Conservation (phyloP, 2,797 vertebrate species). For the Apodemus agrarius region DNA sequence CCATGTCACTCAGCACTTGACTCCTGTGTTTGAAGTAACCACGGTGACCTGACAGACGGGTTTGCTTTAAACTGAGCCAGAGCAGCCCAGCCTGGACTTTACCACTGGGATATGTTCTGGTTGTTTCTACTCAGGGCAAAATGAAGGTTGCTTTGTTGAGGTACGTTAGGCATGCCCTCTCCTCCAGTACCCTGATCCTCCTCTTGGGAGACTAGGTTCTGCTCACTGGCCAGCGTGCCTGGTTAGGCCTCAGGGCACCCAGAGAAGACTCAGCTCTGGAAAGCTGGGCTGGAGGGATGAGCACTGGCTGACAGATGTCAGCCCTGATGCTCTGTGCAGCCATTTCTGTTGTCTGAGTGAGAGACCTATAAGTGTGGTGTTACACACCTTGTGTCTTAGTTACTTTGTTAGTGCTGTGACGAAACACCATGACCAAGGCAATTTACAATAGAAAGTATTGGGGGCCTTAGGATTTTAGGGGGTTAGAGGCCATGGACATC, state of each 20-base stretch:
- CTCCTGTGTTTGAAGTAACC: neutral
- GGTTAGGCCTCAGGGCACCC: neutral
- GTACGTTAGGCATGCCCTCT: neutral
- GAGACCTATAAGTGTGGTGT: neutral
- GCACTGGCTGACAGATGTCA: neutral
- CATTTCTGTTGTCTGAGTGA: neutral
- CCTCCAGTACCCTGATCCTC: too few species aligned
- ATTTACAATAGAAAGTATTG: neutral
- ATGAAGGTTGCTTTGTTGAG: neutral
- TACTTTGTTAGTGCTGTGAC: neutral
- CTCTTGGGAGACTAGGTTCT: neutral
- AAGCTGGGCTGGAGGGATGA: neutral
- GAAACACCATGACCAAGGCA: too few species aligned
- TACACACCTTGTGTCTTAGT: neutral
- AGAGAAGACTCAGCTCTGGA: neutral
- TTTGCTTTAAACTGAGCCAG: neutral
- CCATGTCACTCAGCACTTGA: accelerated
- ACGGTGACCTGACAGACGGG: too few species aligned
- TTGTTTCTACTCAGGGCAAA: neutral
- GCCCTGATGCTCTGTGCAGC: neutral
- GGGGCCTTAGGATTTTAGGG: neutral
- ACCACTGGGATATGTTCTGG: neutral
- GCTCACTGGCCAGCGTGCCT: neutral
- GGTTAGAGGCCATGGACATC: neutral
- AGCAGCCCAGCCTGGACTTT: neutral